Evolutionary conservation across 2,113 vertebrate genomes (phyloP), one percentile per base, ranked within the genome.

Genomic region (Tautogolabrus adspersus): DNA sequence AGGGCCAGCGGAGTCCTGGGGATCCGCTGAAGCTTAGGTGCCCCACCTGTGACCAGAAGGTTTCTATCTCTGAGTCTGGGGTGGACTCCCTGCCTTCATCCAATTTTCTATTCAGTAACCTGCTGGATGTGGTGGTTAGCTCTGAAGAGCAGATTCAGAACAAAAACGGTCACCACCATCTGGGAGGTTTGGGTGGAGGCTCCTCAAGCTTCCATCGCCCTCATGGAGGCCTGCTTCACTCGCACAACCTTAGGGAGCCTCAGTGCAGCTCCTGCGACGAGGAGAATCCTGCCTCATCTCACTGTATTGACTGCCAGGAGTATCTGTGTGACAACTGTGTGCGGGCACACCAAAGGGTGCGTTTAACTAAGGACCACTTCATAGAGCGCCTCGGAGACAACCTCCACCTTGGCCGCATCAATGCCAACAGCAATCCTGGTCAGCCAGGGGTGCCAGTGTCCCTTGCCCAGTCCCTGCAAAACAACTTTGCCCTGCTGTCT

Each of bases 321-420:
- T 96, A 97, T 90, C 95, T 98, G 91, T 97, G 97, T 72, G 95
- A 96, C 89, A 97, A 96, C 93, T 97, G 97, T 67, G 96, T 97
- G 85, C 93, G 96, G 70, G 96, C 96, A n/a, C 97, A 98, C 91
- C 97, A 96, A 91, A 93, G 97, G 55, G 97, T 98, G 75, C 94
- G 96, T 64, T 95, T 98, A 83, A 98, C 97, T 89, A 97, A 97
- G 91, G 96, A 97, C 94, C 97, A 98, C 92, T 96, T 96, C 93
- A 97, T 97, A 13, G 96, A 97, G 81, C 93, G 94, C 79, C 94
- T 96, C 87, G 94, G 90, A 19, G 93, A 94, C 54, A 95, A 86
- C 73, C 89, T 88, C 51, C 90, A 79, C 77, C 71, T 90, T 23
- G 80, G 86, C 37, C 83, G 85, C 40, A 72, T 79, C 77, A 92